Evolutionary conservation across 2,888 invertebrate species (phyloP), one percentile per base, ranked within the genome.

Genomic region (Hirtodrosophila histrioides): DNA sequence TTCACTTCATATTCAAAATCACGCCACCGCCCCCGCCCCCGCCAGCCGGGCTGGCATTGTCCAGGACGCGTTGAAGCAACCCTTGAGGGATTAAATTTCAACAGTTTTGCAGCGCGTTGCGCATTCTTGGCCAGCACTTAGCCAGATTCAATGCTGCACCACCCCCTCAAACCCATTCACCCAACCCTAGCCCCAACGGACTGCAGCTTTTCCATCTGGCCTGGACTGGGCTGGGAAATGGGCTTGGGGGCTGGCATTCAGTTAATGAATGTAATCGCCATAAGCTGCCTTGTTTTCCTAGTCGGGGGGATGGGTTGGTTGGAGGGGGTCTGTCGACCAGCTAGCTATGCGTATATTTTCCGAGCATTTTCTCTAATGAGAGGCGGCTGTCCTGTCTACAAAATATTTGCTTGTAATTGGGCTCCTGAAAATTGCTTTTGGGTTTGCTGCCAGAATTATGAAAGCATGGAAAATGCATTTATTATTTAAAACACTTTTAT

Each of bases 61-160:
- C 62, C 65, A 57, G 12, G 54, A 48, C 79, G 82, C 86, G 86
- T 83, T 83, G 86, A 86, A 81, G 85, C 86, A 80, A 86, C 85
- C 88, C 88, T 86, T 87, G 80, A 86, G 83, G 88, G 86, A 88
- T 86, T 86, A 88, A 78, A 86, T 86, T 86, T 88, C 83, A 86
- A 77, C 88, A 85, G 81, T 78, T 81, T 73, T 75, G 60, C 69
- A 50, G 68, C 75, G 67, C 79, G 69, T 66, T 84, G 81, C 83
- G 81, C 82, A 84, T 86, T 86, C 82, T 84, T 86, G 66, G 72
- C 78, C 69, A 48, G 69, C 81, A 80, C 81, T 78, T 78, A 53
- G 63, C 58, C 55, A 62, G 65, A 53, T 46, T 62, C 64, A 55
- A 23, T 44, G 51, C 64, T 54, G 62, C 66, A 55, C 36, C 50